Percentiles rank a stretch among this genome's conserved stretches.
Evolutionary conservation across 2,113 vertebrate genomes (phyloP).

Genomic region (Eidolon helvum): DNA sequence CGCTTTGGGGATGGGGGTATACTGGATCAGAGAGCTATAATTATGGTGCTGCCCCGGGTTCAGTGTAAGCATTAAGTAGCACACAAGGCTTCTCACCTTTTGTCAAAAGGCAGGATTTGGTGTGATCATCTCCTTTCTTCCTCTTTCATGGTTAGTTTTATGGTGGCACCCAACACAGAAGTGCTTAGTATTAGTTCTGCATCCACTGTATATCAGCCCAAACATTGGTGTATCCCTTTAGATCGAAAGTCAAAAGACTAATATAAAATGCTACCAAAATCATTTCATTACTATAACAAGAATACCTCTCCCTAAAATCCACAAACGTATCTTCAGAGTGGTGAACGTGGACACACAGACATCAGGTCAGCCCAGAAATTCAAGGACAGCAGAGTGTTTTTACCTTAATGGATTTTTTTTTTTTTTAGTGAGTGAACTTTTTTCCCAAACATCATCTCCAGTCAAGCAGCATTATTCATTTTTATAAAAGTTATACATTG

Average conservation of each 20-base stretch:
- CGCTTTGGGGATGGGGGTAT: too few relatives aligned
- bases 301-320: neutral
- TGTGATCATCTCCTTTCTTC: neutral
- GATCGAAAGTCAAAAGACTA: neutral
- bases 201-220: neutral
- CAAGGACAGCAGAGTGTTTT: neutral
- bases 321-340: neutral
- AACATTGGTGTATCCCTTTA: neutral
- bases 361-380: slow-evolving; percentile 5
- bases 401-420: neutral
- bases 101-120: neutral
- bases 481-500: neutral
- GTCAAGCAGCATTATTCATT: neutral
- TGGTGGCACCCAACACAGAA: neutral
- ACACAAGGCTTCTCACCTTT: neutral
- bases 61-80: neutral
- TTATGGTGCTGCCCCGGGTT: neutral
- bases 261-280: neutral
- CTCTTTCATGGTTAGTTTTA: neutral
- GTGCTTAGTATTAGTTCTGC: neutral
- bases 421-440: neutral
- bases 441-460: neutral
- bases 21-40: neutral
- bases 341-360: neutral
- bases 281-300: neutral